These are phyloP conservation scores for Sylvilagus bachmani DNA, from an alignment of 2,113 vertebrate species.

Conservation along the genomic window DNA sequence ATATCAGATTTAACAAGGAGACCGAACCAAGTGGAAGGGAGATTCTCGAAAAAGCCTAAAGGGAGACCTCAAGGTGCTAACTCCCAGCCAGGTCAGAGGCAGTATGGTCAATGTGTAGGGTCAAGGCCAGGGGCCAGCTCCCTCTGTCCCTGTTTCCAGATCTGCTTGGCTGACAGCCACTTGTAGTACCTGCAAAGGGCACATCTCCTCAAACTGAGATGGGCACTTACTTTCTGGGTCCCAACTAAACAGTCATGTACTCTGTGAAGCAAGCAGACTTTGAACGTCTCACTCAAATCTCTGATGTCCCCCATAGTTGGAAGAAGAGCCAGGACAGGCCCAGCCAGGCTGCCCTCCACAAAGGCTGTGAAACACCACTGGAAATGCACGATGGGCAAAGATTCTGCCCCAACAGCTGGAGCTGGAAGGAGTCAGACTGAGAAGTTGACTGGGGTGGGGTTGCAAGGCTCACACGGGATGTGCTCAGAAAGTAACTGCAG, in stretches of 20 bases:
- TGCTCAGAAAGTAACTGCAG: not conserved
- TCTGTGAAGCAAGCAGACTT: not conserved
- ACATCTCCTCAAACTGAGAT: not conserved
- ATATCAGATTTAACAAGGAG: not conserved
- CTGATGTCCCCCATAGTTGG: not conserved
- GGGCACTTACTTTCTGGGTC: not conserved
- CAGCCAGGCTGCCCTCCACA: not conserved
- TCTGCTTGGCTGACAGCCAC: not conserved
- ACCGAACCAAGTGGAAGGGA: not conserved
- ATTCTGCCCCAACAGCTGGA: too few species aligned
- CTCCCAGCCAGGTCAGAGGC: not conserved
- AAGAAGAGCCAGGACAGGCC: not conserved
- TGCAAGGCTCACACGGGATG: accelerated
- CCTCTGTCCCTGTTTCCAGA: not conserved
- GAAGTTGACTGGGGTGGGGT: not conserved
- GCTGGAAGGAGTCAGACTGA: not conserved
- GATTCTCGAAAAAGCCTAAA: not conserved
- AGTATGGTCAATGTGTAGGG: not conserved
- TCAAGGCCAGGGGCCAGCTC: not conserved
- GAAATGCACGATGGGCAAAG: not conserved
- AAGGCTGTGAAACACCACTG: not conserved
- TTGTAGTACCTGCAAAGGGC: not conserved
- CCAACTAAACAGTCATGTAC: not conserved
- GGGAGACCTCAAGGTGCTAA: not conserved
- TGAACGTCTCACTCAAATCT: not conserved